These are phyloP conservation scores for Xylota sylvarum DNA, from an alignment of 2,888 invertebrate species.

Conservation along the genomic window DNA sequence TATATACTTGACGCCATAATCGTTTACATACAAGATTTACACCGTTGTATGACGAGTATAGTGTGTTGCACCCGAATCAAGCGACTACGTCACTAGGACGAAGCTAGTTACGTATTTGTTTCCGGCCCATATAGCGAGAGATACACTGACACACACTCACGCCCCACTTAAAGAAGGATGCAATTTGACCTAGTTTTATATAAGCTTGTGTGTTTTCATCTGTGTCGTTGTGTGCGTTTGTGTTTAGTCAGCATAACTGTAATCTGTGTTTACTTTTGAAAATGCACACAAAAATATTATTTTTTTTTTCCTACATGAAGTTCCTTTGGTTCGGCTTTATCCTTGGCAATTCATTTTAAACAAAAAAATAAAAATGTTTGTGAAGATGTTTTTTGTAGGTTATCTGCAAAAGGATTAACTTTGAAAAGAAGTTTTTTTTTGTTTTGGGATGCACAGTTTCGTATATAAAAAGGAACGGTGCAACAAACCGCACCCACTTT, in stretches of 20 bases:
- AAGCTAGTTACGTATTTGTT: conserved; percentile 71
- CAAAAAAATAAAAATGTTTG: conserved; percentile 15
- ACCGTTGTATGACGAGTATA: conserved; percentile 36
- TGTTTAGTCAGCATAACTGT: conserved; percentile 70
- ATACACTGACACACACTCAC: conserved; percentile 23
- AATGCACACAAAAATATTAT: conserved; percentile 55
- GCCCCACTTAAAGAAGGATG: conserved; percentile 44
- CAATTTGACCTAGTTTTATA: conserved; percentile 73
- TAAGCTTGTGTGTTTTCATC: conserved; percentile 39
- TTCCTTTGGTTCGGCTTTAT: conserved; percentile 51
- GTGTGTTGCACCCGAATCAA: conserved; percentile 67
- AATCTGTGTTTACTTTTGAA: conserved; percentile 72
- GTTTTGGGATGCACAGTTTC: conserved; percentile 9
- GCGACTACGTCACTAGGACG: conserved; percentile 60
- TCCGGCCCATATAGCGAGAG: conserved; percentile 47
- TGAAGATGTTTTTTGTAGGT: conserved; percentile 55
- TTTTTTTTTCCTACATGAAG: conserved; percentile 22
- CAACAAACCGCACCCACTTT: conserved; percentile 65
- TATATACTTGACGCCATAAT: conserved; percentile 62
- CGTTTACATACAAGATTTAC: conserved; percentile 64
- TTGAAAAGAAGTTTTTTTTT: conserved; percentile 53
- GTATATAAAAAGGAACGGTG: conserved; percentile 2
- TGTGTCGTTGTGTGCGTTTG: conserved; percentile 47
- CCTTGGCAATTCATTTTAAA: conserved; percentile 55
- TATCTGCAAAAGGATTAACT: conserved; percentile 64